Percentiles rank a stretch among this genome's conserved stretches.
phyloP scores from a whole-genome alignment of 1,140 invertebrate genomes.

The Chrysoperla carnea region DNA sequence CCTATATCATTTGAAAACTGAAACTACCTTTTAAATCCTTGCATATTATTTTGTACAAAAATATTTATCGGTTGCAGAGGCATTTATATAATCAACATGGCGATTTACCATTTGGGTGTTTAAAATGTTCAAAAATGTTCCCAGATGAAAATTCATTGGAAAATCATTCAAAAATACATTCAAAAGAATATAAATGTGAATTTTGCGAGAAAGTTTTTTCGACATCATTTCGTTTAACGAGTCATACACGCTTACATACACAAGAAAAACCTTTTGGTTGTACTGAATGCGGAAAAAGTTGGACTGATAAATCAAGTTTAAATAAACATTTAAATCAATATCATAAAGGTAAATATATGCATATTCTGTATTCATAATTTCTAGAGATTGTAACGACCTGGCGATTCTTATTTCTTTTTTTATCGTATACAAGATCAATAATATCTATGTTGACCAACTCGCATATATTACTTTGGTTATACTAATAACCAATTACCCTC shows the following conservation, averaged over 20 bases:
- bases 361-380: too few species aligned
- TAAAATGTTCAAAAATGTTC: neutral
- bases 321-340: constrained; percentile 4
- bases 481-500: too few species aligned
- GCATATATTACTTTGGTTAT: too few species aligned
- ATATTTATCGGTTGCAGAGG: neutral
- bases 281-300: constrained; percentile 40
- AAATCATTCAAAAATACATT: neutral
- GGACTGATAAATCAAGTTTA: constrained; percentile 10
- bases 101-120: neutral
- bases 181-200: neutral
- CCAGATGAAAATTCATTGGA: neutral
- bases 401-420: too few species aligned
- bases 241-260: constrained; percentile 11
- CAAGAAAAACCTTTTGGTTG: constrained; percentile 56
- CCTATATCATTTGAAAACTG: too few species aligned
- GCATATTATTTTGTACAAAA: too few species aligned
- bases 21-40: too few species aligned
- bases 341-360: neutral
- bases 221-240: constrained; percentile 7
- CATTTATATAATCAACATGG: neutral
- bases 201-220: neutral
- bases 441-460: too few species aligned
- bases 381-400: too few species aligned
- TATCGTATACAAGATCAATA: too few species aligned